phyloP scores from a whole-genome alignment of 92 coral and sea anemone species.

The Zoanthus solanderi region DNA sequence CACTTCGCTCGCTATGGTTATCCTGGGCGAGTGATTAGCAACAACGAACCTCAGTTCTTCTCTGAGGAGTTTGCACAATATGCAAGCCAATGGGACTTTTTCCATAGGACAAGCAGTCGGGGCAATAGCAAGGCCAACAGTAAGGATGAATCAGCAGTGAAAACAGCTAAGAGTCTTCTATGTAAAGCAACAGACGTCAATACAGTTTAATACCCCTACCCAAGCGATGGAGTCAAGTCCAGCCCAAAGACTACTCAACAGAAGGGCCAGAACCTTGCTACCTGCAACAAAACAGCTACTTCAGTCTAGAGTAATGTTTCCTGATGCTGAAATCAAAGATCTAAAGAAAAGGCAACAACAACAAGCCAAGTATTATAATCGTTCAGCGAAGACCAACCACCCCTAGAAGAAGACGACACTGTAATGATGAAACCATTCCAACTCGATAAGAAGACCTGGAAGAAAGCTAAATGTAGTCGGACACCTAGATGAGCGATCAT shows the following conservation, averaged over 20 bases:
- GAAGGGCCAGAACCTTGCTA: conserved; percentile 20
- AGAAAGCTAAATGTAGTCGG: conserved; percentile 21
- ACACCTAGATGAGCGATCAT: conserved; percentile 52
- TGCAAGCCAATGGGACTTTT: conserved; percentile 54
- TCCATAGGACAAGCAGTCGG: conserved; percentile 53
- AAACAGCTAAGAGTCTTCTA: conserved; percentile 61
- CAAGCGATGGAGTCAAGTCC: conserved; percentile 28
- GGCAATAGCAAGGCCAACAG: conserved; percentile 64
- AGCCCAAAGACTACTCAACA: no score
- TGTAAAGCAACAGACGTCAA: conserved; percentile 36
- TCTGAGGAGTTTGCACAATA: conserved; percentile 36
- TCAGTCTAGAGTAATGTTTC: neutral
- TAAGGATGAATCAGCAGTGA: conserved; percentile 48
- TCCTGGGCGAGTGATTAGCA: conserved; percentile 40
- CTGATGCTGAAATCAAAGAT: neutral
- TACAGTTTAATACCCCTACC: conserved; percentile 54
- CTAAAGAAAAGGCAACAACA: neutral
- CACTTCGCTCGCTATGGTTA: conserved; percentile 59
- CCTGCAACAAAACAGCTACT: neutral
- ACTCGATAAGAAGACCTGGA: conserved; percentile 48
- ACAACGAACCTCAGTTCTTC: conserved; percentile 66
- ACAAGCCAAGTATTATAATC: neutral
- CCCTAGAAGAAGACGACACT: conserved; percentile 39
- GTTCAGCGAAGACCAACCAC: conserved; percentile 4
- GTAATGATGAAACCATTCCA: conserved; percentile 54